Evolutionary conservation across 2,888 invertebrate genomes (phyloP), one percentile per base, ranked within the genome.

Genomic region (Chironomus riparius): DNA sequence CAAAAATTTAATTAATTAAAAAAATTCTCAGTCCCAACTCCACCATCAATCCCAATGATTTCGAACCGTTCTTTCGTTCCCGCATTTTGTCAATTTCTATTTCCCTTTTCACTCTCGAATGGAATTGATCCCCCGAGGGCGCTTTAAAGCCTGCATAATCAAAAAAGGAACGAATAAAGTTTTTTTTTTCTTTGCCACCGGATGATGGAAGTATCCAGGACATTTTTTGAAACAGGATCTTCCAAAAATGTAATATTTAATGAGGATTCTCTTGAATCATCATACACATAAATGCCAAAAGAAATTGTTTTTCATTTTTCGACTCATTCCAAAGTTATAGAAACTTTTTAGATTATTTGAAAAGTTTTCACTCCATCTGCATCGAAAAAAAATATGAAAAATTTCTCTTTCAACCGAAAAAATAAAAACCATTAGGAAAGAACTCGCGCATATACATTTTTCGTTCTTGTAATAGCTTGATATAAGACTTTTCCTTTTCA

Each of bases 61-160:
- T 56, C 6, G n/a, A 18, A 15, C 18, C 7, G 15, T 18, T 56
- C 56, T 18, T 18, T 5, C 15, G 4, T 18, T 56, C 65, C 24
- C 21, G 24, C 65, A 65, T 24, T 21, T 65, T 65, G 38, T 65
- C 24, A 21, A 65, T 24, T 24, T 65, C 65, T 15, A 65, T 24
- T 24, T 22, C 65, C 21, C 22, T 21, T 10, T 65, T 21, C 12
- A 65, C 21, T 21, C 69, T 24, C 69, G 69, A 7, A 48, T 70
- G 10, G 48, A 74, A 74, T 74, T 74, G 74, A 62, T 74, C 74
- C 74, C 74, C 18, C 18, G 68, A 47, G 68, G 74, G 47, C 74
- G 21, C 65, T 74, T 18, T 12, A 48, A 73, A 74, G 68, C 74
- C 74, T 48, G n/a, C 22, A 74, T 68, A 74, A 74, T 73, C 73